Percentiles rank a stretch among this genome's conserved stretches.
These are phyloP conservation scores for Drosophila niveifrons DNA, from an alignment of 2,888 invertebrate species.

Conservation along the genomic window DNA sequence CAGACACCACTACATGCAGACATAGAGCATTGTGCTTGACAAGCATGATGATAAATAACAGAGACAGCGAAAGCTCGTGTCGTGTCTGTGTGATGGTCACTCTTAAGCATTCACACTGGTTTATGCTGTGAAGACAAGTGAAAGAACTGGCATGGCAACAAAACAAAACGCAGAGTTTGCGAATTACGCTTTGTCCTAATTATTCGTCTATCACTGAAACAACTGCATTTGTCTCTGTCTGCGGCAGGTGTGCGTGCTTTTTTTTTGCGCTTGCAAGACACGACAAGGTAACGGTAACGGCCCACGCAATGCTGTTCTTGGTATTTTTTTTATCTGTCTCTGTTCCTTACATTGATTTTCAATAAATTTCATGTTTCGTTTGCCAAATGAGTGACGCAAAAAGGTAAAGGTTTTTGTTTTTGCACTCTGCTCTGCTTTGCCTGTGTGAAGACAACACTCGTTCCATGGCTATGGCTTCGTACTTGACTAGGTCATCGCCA, in stretches of 20 bases:
- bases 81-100: conserved; percentile 34
- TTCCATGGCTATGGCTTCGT: conserved; percentile 30
- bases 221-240: conserved; percentile 6
- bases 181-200: conserved; percentile 35
- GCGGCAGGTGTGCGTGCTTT: conserved; percentile 13
- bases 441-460: conserved; percentile 30
- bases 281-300: conserved; percentile 4
- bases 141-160: conserved; percentile 29
- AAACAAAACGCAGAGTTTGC: conserved; percentile 20
- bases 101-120: conserved; percentile 38
- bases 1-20: conserved; percentile 10
- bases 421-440: conserved; percentile 31
- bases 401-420: conserved; percentile 41
- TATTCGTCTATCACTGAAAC: conserved; percentile 26
- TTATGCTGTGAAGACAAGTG: conserved; percentile 33
- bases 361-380: conserved; percentile 34
- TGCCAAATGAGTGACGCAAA: conserved; percentile 26
- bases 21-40: conserved; percentile 28
- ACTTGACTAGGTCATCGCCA: conserved; percentile 71
- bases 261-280: conserved; percentile 13
- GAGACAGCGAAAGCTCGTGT: conserved; percentile 21
- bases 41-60: conserved; percentile 56
- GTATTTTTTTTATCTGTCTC: conserved; percentile 26
- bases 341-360: conserved; percentile 64
- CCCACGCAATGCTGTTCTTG: conserved; percentile 16